Percentiles rank a stretch among this genome's conserved stretches.
phyloP scores from a whole-genome alignment of 1,140 invertebrate species.

The Belonocnema kinseyi region DNA sequence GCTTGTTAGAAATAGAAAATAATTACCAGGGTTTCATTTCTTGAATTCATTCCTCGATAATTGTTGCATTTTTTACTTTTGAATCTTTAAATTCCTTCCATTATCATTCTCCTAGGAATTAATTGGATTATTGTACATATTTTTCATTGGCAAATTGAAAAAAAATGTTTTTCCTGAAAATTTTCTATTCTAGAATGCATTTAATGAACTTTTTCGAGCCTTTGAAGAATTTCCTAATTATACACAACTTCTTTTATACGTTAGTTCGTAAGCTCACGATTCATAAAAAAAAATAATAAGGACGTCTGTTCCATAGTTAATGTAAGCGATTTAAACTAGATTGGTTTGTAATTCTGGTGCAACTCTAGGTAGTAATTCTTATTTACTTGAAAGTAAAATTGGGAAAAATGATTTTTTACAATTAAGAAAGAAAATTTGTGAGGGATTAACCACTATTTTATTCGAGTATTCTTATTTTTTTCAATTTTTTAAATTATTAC shows the following conservation, averaged over 20 bases:
- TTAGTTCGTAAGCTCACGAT: neutral
- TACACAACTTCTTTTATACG: neutral
- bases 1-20: neutral
- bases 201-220: too few species aligned
- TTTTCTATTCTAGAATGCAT: too few species aligned
- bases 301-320: neutral
- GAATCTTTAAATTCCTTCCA: too few species aligned
- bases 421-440: neutral
- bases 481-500: too few species aligned
- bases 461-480: too few species aligned
- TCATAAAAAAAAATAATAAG: neutral
- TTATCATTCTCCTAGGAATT: too few species aligned
- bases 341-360: too few species aligned
- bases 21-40: neutral
- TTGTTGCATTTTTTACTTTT: slow-evolving; percentile 4
- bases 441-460: too few species aligned
- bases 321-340: neutral
- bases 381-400: neutral
- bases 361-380: neutral
- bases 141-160: too few species aligned
- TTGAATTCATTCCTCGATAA: slow-evolving; percentile 5
- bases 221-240: too few species aligned
- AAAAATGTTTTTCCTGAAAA: too few species aligned
- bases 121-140: too few species aligned
- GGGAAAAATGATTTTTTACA: neutral